phyloP scores from a whole-genome alignment of 1,140 invertebrate species.

The Lysiphlebus fabarum region DNA sequence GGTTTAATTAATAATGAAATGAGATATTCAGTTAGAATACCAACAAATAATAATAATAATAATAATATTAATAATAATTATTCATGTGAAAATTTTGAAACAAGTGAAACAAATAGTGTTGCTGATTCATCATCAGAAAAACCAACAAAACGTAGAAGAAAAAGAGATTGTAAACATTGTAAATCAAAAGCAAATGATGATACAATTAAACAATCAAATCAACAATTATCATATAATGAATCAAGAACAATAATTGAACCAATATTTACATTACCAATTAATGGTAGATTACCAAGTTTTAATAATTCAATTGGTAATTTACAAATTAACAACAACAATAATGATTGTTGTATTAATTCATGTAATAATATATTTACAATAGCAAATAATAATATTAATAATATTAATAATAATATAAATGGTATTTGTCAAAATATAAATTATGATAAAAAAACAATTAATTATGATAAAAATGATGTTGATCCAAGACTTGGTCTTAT shows the following conservation, averaged over 20 bases:
- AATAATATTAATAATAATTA: constrained; percentile 8
- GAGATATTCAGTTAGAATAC: constrained; percentile 41
- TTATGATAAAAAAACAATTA: constrained; percentile 26
- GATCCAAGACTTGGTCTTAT: constrained; percentile 35
- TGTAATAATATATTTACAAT: constrained; percentile 5
- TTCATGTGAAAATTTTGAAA: constrained; percentile 6
- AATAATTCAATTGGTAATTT: neutral
- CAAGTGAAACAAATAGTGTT: neutral
- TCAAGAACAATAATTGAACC: constrained; percentile 18
- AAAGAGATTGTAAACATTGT: constrained; percentile 51
- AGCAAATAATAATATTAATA: constrained; percentile 2
- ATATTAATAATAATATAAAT: constrained; percentile 12
- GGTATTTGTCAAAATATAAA: constrained; percentile 8
- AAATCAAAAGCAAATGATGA: constrained; percentile 33
- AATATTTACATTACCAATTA: constrained; percentile 28
- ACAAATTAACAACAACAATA: too few species aligned
- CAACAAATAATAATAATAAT: constrained; percentile 32
- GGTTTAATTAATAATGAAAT: constrained; percentile 27
- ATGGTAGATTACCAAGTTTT: constrained; percentile 29
- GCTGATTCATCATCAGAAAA: constrained; percentile 17
- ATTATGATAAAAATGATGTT: constrained; percentile 36
- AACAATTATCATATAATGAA: neutral
- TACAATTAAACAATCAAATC: neutral
- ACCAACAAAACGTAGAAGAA: constrained; percentile 37
- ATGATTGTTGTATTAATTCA: constrained; percentile 2